phyloP scores from a whole-genome alignment of 1,140 invertebrate species.

The Homarus americanus region DNA sequence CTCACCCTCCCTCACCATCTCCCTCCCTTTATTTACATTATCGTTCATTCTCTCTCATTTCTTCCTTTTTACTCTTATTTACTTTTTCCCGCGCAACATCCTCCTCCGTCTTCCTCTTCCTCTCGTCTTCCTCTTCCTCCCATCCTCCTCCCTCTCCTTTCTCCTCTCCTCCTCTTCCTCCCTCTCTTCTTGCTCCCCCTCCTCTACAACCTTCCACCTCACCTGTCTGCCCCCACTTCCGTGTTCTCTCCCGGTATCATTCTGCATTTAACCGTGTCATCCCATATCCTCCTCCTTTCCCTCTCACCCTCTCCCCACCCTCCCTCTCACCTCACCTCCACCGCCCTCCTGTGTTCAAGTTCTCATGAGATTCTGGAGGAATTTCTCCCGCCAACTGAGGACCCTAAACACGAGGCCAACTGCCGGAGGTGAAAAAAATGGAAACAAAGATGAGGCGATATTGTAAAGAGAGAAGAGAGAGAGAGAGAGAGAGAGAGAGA shows the following conservation, averaged over 20 bases:
- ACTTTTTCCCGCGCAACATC: background rate
- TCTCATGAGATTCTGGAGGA: no score
- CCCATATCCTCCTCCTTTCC: background rate
- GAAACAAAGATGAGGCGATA: no score
- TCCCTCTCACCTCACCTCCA: background rate
- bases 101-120: background rate
- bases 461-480: no score
- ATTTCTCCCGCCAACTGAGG: no score
- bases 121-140: background rate
- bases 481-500: no score
- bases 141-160: background rate
- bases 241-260: background rate
- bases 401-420: no score
- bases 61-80: conserved; percentile 14
- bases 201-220: background rate
- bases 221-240: background rate
- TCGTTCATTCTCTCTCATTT: conserved; percentile 15
- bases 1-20: background rate
- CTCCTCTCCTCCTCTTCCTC: background rate
- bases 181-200: background rate
- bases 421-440: no score
- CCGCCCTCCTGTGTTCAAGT: background rate
- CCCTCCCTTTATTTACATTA: background rate
- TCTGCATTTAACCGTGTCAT: no score
- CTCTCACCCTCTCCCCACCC: background rate